Evolutionary conservation across 1,140 invertebrate genomes (phyloP).

Genomic region (Drusus annulatus): DNA sequence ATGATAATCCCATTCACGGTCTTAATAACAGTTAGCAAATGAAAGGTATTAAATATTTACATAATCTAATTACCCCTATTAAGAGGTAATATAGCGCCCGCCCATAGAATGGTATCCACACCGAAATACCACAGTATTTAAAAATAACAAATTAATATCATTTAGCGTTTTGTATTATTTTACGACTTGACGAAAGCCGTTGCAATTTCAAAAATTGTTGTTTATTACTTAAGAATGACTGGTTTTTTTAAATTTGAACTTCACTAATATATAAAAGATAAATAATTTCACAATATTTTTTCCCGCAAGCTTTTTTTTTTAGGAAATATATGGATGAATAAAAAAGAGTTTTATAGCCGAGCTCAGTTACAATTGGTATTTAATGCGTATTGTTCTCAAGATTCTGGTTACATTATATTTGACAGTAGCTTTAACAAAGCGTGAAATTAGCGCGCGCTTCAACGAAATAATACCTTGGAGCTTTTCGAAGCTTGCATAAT

Average conservation of each 20-base stretch:
- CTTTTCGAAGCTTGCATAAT: conserved; percentile 13
- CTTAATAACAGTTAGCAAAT: conserved; percentile 3
- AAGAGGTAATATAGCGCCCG: not conserved
- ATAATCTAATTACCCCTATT: conserved; percentile 24
- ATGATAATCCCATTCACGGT: not conserved
- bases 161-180: not conserved
- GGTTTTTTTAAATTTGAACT: too few species aligned
- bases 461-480: not conserved
- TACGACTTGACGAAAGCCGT: not conserved
- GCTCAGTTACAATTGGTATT: too few species aligned
- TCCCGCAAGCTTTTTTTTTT: too few species aligned
- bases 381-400: too few species aligned
- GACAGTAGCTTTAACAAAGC: conserved; percentile 17
- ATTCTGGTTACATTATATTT: conserved; percentile 16
- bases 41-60: conserved; percentile 21
- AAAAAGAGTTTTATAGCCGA: too few species aligned
- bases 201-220: too few species aligned
- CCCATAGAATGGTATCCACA: too few species aligned
- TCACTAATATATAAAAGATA: too few species aligned
- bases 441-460: conserved; percentile 2
- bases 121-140: too few species aligned
- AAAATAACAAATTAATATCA: not conserved
- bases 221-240: too few species aligned
- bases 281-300: too few species aligned
- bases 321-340: too few species aligned